These are phyloP conservation scores for Hipparchia sbordonii DNA, from an alignment of 2,888 invertebrate genomes.

Conservation along the genomic window DNA sequence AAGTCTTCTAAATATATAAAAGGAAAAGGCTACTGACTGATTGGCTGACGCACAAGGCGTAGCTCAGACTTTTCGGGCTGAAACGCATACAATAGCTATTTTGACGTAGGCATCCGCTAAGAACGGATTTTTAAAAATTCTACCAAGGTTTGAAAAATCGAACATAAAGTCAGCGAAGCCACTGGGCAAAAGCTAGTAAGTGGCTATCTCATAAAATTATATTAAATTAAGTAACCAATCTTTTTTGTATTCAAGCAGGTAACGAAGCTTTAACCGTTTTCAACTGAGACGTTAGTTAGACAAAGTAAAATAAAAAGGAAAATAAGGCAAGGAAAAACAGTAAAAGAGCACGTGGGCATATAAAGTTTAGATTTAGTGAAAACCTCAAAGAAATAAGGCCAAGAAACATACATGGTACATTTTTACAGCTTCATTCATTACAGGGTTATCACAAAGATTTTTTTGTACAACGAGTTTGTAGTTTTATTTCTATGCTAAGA, in stretches of 20 bases:
- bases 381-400: slow-evolving; percentile 26
- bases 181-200: no score
- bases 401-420: slow-evolving; percentile 21
- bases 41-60: no score
- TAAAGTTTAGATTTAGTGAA: slow-evolving; percentile 4
- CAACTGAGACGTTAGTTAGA: not conserved
- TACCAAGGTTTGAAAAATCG: no score
- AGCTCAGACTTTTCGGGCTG: no score
- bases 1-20: no score
- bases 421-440: slow-evolving; percentile 34
- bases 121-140: no score
- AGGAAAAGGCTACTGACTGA: no score
- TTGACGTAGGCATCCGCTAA: no score
- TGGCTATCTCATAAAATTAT: no score
- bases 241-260: not conserved
- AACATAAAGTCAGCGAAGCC: no score
- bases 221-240: not conserved
- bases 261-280: not conserved
- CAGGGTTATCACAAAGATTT: not conserved
- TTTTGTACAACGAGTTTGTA: not conserved
- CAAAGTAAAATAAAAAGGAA: not conserved
- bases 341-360: not conserved
- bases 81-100: no score
- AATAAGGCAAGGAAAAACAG: not conserved
- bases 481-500: no score